Base-by-base conservation (phyloP, 2,888 invertebrate species). In the Cerceris rybyensis region DNA sequence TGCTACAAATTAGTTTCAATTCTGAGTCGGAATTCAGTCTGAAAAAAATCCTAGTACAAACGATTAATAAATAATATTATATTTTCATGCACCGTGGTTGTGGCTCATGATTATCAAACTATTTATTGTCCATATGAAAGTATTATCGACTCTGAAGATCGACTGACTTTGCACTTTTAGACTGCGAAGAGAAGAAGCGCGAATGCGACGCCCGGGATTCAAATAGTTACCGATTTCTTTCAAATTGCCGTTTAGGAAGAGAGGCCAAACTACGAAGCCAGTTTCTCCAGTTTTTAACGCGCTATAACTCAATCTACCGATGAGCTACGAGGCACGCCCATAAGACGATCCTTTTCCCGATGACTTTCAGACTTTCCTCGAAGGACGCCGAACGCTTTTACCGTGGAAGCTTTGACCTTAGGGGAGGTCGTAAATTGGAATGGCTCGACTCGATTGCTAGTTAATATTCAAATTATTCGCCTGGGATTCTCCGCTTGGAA, bases 251-350 rank as follows among this genome's bases (percentile, higher is more conserved):
- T 67, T 66, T 54, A 46, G 42, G 59, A 39, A 49, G 57, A 7
- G 42, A 17, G 70, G 13, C 49, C 68, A 67, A 42, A 42, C 65
- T 63, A 42, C 54, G 68, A 60, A 65, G 67, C 64, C 70, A 72
- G 71, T 71, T 85, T 81, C 80, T 78, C 63, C 81, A 81, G 82
- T 85, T 82, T 83, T 87, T 84, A 86, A 87, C 88, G 86, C 87
- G 85, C 89, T 88, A 89, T 91, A 91, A 91, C 88, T 90, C 91
- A 90, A 90, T 91, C 89, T 81, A 52, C 76, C 85, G 87, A 88
- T 90, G 89, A 89, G 88, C 89, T 88, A 90, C 85, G 89, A 78
- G 88, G 79, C 85, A 88, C 90, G 90, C 90, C 90, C 85, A 86
- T 85, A 80, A 80, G 85, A 85, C 90, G 88, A 87, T 86, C 67